These are phyloP conservation scores for Parambassis ranga DNA, from an alignment of 2,797 vertebrate genomes.

Conservation along the genomic window DNA sequence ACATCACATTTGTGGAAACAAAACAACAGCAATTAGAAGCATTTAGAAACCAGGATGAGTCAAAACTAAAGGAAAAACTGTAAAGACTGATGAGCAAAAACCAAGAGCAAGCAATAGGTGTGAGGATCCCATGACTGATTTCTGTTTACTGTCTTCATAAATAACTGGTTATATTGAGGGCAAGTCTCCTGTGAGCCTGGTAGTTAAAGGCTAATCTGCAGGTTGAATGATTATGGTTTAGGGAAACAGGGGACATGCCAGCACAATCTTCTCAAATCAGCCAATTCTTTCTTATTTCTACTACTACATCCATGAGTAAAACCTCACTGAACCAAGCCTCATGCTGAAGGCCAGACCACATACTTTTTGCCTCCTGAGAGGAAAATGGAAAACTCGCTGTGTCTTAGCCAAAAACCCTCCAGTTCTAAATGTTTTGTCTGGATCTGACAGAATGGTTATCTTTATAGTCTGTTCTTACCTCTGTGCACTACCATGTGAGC, in stretches of 20 bases:
- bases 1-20: background rate
- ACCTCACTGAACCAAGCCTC: background rate
- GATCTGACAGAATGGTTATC: background rate
- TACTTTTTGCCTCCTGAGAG: constrained; percentile 13
- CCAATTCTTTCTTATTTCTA: background rate
- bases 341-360: constrained; percentile 2
- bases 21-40: background rate
- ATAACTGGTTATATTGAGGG: constrained; percentile 54
- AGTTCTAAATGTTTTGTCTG: constrained; percentile 18
- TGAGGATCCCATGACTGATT: constrained; percentile 43
- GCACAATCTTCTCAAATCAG: constrained; percentile 1
- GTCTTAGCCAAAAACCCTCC: constrained; percentile 12
- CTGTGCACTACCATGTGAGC: background rate
- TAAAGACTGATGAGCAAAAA: background rate
- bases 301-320: background rate
- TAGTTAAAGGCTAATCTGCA: constrained; percentile 67
- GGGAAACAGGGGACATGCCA: background rate
- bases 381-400: constrained; percentile 31
- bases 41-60: background rate
- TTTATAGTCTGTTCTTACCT: background rate
- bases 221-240: constrained; percentile 55
- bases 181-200: constrained; percentile 20
- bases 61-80: background rate
- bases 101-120: constrained; percentile 8
- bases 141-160: constrained; percentile 64